phyloP scores from a whole-genome alignment of 2,797 vertebrate species.

The Spea hammondii region DNA sequence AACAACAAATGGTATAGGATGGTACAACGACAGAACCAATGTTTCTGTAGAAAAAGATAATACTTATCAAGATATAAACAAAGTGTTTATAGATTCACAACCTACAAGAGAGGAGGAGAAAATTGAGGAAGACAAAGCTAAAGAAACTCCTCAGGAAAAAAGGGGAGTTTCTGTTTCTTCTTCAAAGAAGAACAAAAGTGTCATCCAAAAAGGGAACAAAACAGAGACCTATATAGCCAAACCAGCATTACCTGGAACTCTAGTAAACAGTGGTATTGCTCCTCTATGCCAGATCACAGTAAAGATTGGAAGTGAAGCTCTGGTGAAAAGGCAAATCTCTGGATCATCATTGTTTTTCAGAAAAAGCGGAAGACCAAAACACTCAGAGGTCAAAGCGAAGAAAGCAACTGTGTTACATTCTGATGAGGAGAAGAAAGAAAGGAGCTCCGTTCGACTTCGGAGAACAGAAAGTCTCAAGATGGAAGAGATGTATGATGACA shows the following conservation, averaged over 20 bases:
- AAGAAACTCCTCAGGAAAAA: constrained; percentile 74
- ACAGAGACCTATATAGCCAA: constrained; percentile 97
- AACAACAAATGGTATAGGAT: constrained; percentile 57
- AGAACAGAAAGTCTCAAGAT: constrained; percentile 67
- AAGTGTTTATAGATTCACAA: constrained; percentile 59
- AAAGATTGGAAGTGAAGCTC: constrained; percentile 95
- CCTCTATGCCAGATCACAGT: constrained; percentile 98
- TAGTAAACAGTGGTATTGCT: constrained; percentile 79
- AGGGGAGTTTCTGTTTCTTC: constrained; percentile 65
- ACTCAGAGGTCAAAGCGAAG: constrained; percentile 62
- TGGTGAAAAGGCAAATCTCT: constrained; percentile 89
- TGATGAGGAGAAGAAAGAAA: constrained; percentile 63
- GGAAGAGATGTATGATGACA: constrained; percentile 78
- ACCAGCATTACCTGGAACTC: constrained; percentile 91
- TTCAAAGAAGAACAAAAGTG: constrained; percentile 62
- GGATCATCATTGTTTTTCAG: constrained; percentile 90
- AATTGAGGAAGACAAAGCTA: constrained; percentile 55
- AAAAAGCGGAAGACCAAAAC: constrained; percentile 68
- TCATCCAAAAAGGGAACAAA: constrained; percentile 68
- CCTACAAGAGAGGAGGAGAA: constrained; percentile 67
- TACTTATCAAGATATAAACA: constrained; percentile 53
- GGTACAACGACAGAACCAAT: constrained; percentile 44
- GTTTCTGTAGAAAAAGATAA: constrained; percentile 62
- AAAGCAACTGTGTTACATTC: constrained; percentile 57
- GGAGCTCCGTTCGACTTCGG: constrained; percentile 66